Evolutionary conservation across 2,888 invertebrate genomes (phyloP).

Genomic region (Cryptocheilus praepositus): DNA sequence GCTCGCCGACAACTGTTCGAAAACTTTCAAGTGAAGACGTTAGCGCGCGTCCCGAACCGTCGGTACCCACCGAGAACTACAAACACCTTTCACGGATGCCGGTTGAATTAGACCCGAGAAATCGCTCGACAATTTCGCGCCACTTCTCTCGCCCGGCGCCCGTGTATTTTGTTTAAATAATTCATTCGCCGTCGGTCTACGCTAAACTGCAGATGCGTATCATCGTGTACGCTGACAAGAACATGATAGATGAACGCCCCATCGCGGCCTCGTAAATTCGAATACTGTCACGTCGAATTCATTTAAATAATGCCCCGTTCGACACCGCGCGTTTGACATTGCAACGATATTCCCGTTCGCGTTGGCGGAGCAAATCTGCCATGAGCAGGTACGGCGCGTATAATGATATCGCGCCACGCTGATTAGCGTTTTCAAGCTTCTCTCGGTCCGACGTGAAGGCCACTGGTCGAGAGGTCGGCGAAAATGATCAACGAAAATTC

Average conservation of each 20-base stretch:
- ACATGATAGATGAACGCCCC: slow-evolving; percentile 22
- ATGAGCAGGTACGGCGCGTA: background rate
- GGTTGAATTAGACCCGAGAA: too few species aligned
- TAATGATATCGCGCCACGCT: background rate
- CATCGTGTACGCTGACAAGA: slow-evolving; percentile 16
- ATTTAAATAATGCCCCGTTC: slow-evolving; percentile 27
- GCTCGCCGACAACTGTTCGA: background rate
- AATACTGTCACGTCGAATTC: slow-evolving; percentile 20
- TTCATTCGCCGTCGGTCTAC: background rate
- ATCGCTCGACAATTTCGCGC: too few species aligned
- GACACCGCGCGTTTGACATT: background rate
- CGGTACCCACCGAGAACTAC: background rate
- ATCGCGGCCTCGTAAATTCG: slow-evolving; percentile 22
- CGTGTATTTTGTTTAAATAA: slow-evolving; percentile 6
- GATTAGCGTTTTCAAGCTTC: too few species aligned
- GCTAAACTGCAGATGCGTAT: background rate
- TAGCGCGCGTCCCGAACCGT: background rate
- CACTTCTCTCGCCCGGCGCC: background rate
- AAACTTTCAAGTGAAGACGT: background rate
- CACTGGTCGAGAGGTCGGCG: background rate
- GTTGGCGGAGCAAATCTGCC: background rate
- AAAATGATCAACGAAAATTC: background rate
- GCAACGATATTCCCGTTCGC: background rate
- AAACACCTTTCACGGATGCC: too few species aligned
- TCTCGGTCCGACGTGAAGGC: background rate